Evolutionary conservation across 2,797 vertebrate genomes (phyloP).

Genomic region (Arrhamphus sclerolepis): DNA sequence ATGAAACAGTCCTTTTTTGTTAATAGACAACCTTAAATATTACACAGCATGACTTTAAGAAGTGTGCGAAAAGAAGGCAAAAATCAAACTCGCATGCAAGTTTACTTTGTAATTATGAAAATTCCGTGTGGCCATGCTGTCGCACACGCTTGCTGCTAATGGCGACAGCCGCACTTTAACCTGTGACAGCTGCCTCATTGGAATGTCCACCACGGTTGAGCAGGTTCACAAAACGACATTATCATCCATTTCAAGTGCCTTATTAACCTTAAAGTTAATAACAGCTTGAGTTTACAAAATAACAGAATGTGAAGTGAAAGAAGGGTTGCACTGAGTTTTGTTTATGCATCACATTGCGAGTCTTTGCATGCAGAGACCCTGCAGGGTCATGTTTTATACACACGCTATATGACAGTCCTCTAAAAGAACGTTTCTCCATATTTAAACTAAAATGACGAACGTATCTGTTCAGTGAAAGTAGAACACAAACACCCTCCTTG

Average conservation of each 20-base stretch:
- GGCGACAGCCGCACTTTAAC: constrained; percentile 14
- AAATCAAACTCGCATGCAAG: not conserved
- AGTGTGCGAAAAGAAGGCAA: not conserved
- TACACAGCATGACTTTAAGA: not conserved
- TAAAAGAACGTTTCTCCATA: too few relatives aligned
- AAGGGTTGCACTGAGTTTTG: too few relatives aligned
- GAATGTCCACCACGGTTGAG: constrained; percentile 16
- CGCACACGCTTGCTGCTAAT: not conserved
- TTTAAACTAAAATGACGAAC: too few relatives aligned
- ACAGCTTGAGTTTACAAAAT: not conserved
- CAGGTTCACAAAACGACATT: constrained; percentile 6
- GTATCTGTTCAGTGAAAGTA: too few relatives aligned
- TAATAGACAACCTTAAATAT: too few relatives aligned
- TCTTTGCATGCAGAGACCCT: too few relatives aligned
- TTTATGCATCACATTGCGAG: too few relatives aligned
- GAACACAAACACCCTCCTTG: too few relatives aligned
- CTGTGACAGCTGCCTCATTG: constrained; percentile 21
- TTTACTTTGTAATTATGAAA: constrained; percentile 11
- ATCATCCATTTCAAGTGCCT: constrained; percentile 1
- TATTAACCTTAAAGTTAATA: constrained; percentile 20
- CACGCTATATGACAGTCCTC: too few relatives aligned
- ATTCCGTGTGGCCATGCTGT: constrained; percentile 1
- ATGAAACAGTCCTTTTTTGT: too few relatives aligned
- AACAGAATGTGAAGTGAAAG: too few relatives aligned
- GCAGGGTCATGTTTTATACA: too few relatives aligned